These are phyloP conservation scores for Geotrupes spiniger DNA, from an alignment of 2,888 invertebrate species.

Conservation along the genomic window DNA sequence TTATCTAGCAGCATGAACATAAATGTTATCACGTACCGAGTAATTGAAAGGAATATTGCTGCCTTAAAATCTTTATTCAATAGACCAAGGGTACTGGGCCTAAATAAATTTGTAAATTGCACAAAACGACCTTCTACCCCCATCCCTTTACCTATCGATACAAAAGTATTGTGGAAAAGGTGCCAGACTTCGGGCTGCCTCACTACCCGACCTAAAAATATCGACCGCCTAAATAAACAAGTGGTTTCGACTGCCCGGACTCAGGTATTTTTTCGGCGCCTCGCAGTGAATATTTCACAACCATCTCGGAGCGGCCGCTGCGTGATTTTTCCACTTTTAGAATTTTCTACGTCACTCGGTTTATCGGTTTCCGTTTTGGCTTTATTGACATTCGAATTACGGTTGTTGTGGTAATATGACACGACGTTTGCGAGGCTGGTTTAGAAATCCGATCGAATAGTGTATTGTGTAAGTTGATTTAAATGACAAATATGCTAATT, in stretches of 20 bases:
- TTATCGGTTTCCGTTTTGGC: too few relatives aligned
- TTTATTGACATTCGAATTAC: too few relatives aligned
- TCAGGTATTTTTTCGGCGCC: constrained; percentile 16
- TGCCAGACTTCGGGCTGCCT: not conserved
- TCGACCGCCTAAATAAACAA: constrained; percentile 31
- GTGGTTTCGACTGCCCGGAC: constrained; percentile 24
- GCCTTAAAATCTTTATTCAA: too few relatives aligned
- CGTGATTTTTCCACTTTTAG: constrained; percentile 2
- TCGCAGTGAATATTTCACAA: constrained; percentile 12
- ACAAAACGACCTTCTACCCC: not conserved
- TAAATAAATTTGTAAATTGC: constrained; percentile 9
- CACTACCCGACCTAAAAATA: constrained; percentile 27
- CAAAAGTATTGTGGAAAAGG: constrained; percentile 7
- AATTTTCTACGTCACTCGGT: constrained; percentile 11
- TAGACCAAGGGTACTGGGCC: constrained; percentile 1
- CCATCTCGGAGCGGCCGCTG: constrained; percentile 2
- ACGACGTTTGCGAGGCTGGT: too few relatives aligned
- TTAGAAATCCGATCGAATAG: too few relatives aligned
- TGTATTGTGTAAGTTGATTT: too few relatives aligned
- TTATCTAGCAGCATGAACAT: too few relatives aligned
- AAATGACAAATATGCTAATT: too few relatives aligned
- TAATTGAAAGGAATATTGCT: too few relatives aligned
- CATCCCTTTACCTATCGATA: not conserved
- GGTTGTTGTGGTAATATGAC: too few relatives aligned
- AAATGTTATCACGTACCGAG: too few relatives aligned